Percentiles rank a stretch among this genome's conserved stretches.
These are phyloP conservation scores for Ricordea florida DNA, from an alignment of 92 coral and sea anemone species.

Conservation along the genomic window DNA sequence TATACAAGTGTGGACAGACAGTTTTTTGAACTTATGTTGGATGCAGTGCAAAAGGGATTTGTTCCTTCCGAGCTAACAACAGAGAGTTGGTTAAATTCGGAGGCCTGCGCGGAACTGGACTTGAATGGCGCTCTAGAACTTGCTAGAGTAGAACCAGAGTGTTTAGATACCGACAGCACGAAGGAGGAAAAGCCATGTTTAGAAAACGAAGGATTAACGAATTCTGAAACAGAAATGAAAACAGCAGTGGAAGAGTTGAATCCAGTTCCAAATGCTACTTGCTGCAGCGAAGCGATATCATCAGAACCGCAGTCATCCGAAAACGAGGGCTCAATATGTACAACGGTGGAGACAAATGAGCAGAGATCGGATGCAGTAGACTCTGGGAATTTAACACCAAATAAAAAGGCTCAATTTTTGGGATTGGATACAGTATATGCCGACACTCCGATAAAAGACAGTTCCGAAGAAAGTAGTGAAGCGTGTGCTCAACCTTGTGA, in stretches of 20 bases:
- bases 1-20: slow-evolving; percentile 69
- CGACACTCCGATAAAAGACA: background rate
- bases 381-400: slow-evolving; percentile 22
- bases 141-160: background rate
- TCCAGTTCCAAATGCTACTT: too few species aligned
- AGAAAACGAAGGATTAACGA: too few species aligned
- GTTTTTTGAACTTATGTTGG: slow-evolving; percentile 78
- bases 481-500: too few species aligned
- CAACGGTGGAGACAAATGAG: background rate
- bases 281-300: too few species aligned
- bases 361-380: background rate
- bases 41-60: slow-evolving; percentile 77
- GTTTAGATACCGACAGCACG: background rate
- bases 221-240: too few species aligned
- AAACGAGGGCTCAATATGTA: background rate
- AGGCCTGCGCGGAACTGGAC: background rate
- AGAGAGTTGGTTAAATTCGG: slow-evolving; percentile 9
- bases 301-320: background rate
- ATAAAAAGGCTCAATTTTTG: slow-evolving; percentile 65
- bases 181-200: background rate
- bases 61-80: slow-evolving; percentile 43
- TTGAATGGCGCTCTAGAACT: background rate
- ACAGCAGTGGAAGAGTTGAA: too few species aligned
- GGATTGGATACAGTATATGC: slow-evolving; percentile 63
- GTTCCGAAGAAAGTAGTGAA: background rate